These are phyloP conservation scores for Hipposideros armiger DNA, from an alignment of 2,113 vertebrate genomes.

Conservation along the genomic window DNA sequence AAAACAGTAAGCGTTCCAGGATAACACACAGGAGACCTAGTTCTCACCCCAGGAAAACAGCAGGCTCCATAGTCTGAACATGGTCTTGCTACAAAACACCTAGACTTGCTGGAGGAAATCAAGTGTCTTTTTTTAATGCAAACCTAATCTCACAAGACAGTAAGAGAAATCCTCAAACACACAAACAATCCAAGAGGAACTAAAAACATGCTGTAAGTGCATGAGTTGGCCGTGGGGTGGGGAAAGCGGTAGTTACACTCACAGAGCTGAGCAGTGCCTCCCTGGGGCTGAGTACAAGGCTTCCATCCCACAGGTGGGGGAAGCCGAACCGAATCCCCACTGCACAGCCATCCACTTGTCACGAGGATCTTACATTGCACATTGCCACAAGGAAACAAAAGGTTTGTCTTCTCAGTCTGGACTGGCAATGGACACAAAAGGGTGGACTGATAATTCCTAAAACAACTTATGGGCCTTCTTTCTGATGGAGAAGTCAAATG, in stretches of 20 bases:
- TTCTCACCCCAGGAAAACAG: not conserved
- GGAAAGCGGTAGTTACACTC: not conserved
- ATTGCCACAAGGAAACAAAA: not conserved
- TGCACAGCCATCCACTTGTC: no score
- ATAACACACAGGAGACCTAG: not conserved
- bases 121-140: not conserved
- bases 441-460: not conserved
- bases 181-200: not conserved
- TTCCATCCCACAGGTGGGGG: not conserved
- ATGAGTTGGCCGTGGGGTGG: not conserved
- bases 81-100: not conserved
- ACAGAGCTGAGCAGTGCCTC: not conserved
- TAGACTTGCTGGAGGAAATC: not conserved
- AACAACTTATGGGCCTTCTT: not conserved
- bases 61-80: not conserved
- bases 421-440: not conserved
- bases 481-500: not conserved
- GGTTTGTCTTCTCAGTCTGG: not conserved
- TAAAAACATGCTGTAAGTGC: not conserved
- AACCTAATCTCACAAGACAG: not conserved
- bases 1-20: not conserved
- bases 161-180: not conserved
- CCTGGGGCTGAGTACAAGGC: no score
- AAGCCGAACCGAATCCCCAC: not conserved
- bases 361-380: not conserved